A percentile compares a stretch with the other conserved stretches of the same genome.
These are phyloP conservation scores for Xiphorhynchus erythropygius DNA, from an alignment of 2,797 vertebrate genomes.

Conservation along the genomic window DNA sequence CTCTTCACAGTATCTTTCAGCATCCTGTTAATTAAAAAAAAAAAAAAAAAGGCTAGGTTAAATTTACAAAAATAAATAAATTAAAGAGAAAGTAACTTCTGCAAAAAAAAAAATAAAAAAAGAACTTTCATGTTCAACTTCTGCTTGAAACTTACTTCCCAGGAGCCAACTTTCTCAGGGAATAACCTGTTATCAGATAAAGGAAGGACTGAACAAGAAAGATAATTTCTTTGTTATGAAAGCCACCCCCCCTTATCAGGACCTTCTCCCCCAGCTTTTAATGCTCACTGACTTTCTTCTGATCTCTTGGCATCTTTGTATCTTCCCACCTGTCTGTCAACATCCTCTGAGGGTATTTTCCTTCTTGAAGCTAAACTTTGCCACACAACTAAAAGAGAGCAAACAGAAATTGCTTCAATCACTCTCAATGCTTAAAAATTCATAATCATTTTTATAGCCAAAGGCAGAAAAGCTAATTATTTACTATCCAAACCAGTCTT, in stretches of 20 bases:
- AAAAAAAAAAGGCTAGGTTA: not conserved
- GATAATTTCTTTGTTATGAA: slow-evolving; percentile 36
- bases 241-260: slow-evolving; percentile 1
- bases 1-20: slow-evolving; percentile 19
- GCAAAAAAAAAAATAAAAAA: slow-evolving; percentile 31
- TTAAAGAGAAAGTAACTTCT: slow-evolving; percentile 43
- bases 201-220: slow-evolving; percentile 48
- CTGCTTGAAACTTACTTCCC: slow-evolving; percentile 33
- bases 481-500: slow-evolving; percentile 71
- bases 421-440: slow-evolving; percentile 74
- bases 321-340: slow-evolving; percentile 56
- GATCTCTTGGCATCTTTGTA: slow-evolving; percentile 19
- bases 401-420: slow-evolving; percentile 74
- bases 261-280: not conserved
- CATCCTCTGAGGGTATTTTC: slow-evolving; percentile 54
- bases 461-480: slow-evolving; percentile 78
- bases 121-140: slow-evolving; percentile 42
- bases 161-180: slow-evolving; percentile 31
- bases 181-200: slow-evolving; percentile 54
- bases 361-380: slow-evolving; percentile 56
- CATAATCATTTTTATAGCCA: slow-evolving; percentile 71
- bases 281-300: slow-evolving; percentile 25
- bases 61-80: slow-evolving; percentile 40
- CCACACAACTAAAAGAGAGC: slow-evolving; percentile 60
- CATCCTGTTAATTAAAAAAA: slow-evolving; percentile 46